A percentile compares a stretch with the other conserved stretches of the same genome.
phyloP scores from a whole-genome alignment of 2,113 vertebrate species.

The Pitta sordida region DNA sequence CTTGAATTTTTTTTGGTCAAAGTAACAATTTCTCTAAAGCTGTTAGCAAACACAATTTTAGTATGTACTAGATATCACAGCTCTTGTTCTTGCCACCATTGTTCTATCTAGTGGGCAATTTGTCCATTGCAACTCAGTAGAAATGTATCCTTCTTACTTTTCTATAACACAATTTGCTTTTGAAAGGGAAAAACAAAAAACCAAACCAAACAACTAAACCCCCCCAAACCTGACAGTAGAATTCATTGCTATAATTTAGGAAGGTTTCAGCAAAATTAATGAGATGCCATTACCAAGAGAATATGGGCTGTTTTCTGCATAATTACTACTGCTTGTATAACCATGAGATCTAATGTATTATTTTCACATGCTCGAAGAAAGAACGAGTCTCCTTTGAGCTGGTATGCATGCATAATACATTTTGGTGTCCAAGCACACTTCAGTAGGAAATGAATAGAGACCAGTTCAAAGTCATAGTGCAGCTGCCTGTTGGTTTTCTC shows the following conservation, averaged over 20 bases:
- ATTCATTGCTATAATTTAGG: conserved; percentile 43
- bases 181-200: conserved; percentile 41
- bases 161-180: conserved; percentile 5
- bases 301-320: conserved; percentile 18
- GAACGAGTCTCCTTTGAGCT: neutral
- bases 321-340: conserved; percentile 39
- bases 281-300: conserved; percentile 36
- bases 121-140: neutral
- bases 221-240: neutral
- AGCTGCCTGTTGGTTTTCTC: conserved; percentile 31
- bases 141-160: neutral
- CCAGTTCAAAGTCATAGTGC: conserved; percentile 42
- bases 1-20: neutral
- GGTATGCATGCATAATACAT: conserved; percentile 9
- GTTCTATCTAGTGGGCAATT: neutral
- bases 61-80: neutral
- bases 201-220: neutral
- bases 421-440: neutral
- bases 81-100: neutral
- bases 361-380: neutral
- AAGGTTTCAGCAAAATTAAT: conserved; percentile 28
- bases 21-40: neutral
- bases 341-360: neutral
- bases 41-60: neutral
- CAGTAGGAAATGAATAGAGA: neutral